Conservation (phyloP, 2,888 invertebrate species). For the Trypoxylon attenuatum region DNA sequence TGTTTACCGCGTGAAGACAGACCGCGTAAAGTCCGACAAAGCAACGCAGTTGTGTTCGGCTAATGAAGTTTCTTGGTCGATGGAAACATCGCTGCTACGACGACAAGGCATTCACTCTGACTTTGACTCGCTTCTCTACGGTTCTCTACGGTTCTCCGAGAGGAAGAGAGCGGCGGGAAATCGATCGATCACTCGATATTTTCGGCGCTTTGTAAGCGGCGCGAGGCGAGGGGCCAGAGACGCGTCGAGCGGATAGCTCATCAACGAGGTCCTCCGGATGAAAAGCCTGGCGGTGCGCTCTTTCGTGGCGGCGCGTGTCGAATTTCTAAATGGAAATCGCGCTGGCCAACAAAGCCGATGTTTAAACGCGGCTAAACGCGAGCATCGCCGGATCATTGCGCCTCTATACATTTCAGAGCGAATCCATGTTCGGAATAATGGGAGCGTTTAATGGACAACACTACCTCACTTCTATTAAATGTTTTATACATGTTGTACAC, state of each 20-base stretch:
- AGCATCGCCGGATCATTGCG: constrained; percentile 36
- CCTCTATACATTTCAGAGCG: no score
- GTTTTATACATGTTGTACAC: no score
- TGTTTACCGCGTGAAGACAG: no score
- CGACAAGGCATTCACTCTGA: background rate
- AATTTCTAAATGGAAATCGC: constrained; percentile 72
- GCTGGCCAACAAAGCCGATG: constrained; percentile 68
- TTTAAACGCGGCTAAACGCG: constrained; percentile 70
- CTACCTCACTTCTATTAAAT: no score
- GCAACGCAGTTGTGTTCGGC: no score
- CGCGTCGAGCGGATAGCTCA: constrained; percentile 28
- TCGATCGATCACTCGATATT: constrained; percentile 33
- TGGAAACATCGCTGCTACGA: background rate
- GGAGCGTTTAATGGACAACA: no score
- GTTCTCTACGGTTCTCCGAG: background rate
- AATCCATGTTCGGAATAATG: no score
- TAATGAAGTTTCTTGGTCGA: no score
- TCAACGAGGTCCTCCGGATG: constrained; percentile 34
- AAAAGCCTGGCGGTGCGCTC: constrained; percentile 47
- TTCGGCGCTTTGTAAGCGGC: constrained; percentile 31
- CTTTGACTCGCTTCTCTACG: constrained; percentile 18
- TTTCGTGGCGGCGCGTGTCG: constrained; percentile 64
- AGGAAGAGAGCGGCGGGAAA: constrained; percentile 23
- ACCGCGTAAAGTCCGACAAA: no score
- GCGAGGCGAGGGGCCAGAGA: constrained; percentile 1